A percentile compares a stretch with the other conserved stretches of the same genome.
These are phyloP conservation scores for Tribolium madens DNA, from an alignment of 1,140 invertebrate genomes.

Conservation along the genomic window DNA sequence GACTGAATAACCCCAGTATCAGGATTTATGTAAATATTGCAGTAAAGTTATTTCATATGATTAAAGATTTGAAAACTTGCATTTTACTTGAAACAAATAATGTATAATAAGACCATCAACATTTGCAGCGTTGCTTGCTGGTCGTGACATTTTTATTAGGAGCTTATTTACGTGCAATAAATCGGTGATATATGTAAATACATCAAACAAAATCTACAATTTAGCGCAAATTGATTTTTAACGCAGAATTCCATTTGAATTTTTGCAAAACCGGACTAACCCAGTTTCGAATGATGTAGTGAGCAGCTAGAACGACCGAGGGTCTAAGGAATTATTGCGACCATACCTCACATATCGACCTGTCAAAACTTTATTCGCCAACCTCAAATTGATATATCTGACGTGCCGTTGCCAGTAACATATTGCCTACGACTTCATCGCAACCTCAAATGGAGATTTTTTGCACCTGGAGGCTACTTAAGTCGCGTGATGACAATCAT, in stretches of 20 bases:
- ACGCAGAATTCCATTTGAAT: constrained; percentile 17
- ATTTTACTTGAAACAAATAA: neutral
- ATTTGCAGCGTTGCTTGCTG: constrained; percentile 3
- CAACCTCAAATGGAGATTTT: constrained; percentile 6
- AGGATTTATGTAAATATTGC: neutral
- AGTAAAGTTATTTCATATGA: neutral
- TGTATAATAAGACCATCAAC: neutral
- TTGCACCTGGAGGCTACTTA: constrained; percentile 29
- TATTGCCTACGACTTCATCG: constrained; percentile 41
- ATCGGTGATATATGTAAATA: neutral
- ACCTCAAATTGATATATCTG: constrained; percentile 47
- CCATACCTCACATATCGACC: constrained; percentile 45
- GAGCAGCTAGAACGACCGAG: constrained; percentile 35
- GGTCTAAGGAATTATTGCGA: constrained; percentile 40
- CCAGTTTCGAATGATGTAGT: constrained; percentile 38
- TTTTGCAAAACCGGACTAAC: constrained; percentile 25
- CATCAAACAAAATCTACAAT: constrained; percentile 16
- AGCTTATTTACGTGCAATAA: neutral
- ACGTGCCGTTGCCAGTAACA: constrained; percentile 41
- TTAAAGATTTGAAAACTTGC: neutral
- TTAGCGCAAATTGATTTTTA: constrained; percentile 9
- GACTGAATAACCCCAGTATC: neutral
- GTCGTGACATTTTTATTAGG: constrained; percentile 5
- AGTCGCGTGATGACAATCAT: neutral
- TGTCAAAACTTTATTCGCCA: constrained; percentile 42